These are phyloP conservation scores for Torymus auratus DNA, from an alignment of 2,888 invertebrate genomes.

Conservation along the genomic window DNA sequence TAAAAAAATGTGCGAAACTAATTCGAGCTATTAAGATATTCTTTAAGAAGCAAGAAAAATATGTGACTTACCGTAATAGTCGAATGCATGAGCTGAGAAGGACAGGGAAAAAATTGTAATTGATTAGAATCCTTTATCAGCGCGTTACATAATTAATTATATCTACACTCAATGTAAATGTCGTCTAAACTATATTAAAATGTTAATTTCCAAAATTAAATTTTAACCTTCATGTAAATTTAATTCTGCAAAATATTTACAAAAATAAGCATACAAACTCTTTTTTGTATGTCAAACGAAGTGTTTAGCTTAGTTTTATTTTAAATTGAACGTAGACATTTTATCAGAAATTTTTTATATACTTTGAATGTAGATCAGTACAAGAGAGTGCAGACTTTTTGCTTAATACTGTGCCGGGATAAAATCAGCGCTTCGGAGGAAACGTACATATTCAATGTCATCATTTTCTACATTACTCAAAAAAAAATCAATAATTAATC, in stretches of 20 bases:
- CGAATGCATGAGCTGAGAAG: slow-evolving; percentile 93
- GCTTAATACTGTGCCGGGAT: slow-evolving; percentile 61
- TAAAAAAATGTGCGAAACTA: slow-evolving; percentile 31
- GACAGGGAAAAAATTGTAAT: slow-evolving; percentile 75
- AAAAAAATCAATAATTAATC: slow-evolving; percentile 26
- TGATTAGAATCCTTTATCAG: slow-evolving; percentile 69
- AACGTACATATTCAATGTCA: slow-evolving; percentile 75
- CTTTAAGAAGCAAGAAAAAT: slow-evolving; percentile 79
- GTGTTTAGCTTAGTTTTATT: background rate
- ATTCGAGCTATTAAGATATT: slow-evolving; percentile 41
- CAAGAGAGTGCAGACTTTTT: slow-evolving; percentile 55
- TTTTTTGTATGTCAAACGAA: too few species aligned
- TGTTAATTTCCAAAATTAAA: background rate
- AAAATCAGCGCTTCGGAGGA: slow-evolving; percentile 70
- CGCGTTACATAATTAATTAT: slow-evolving; percentile 49
- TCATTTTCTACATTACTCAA: slow-evolving; percentile 37
- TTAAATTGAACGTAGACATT: background rate
- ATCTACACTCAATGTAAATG: slow-evolving; percentile 56
- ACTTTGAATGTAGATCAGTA: slow-evolving; percentile 55
- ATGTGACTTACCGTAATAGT: slow-evolving; percentile 98
- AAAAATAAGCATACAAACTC: too few species aligned
- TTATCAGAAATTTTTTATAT: slow-evolving; percentile 7
- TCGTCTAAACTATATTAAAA: slow-evolving; percentile 1
- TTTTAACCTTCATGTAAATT: slow-evolving; percentile 1
- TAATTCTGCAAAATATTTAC: background rate